Conservation (phyloP, 2,113 vertebrate genomes). For the Butorides virescens region DNA sequence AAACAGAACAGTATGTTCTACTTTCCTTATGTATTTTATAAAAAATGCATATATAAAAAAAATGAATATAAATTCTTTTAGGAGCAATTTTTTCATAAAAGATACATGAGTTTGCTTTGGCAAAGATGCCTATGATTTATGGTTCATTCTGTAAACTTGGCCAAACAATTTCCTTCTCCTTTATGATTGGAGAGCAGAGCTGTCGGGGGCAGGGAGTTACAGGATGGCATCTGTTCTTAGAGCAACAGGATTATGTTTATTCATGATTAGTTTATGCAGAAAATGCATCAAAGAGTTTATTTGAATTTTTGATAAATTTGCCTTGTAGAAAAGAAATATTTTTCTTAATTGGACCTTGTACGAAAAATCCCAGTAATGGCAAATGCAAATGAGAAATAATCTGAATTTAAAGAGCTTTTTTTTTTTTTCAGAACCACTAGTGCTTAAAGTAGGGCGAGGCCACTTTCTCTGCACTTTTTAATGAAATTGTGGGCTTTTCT, state of each 20-base stretch:
- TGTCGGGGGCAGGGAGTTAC: slow-evolving; percentile 40
- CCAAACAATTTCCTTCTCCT: slow-evolving; percentile 63
- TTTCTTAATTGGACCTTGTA: slow-evolving; percentile 66
- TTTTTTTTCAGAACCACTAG: background rate
- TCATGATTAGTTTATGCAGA: slow-evolving; percentile 66
- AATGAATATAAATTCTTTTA: slow-evolving; percentile 66
- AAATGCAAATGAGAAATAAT: slow-evolving; percentile 62
- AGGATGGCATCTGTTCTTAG: slow-evolving; percentile 61
- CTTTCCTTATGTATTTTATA: slow-evolving; percentile 52
- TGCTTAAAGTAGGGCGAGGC: background rate
- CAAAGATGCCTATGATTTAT: slow-evolving; percentile 68
- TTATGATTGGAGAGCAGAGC: slow-evolving; percentile 52
- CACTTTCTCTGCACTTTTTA: background rate
- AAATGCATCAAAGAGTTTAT: slow-evolving; percentile 64
- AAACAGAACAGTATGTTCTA: slow-evolving; percentile 59
- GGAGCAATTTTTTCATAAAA: slow-evolving; percentile 74
- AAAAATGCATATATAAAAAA: slow-evolving; percentile 61
- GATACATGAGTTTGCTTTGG: slow-evolving; percentile 69
- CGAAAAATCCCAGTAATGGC: slow-evolving; percentile 29
- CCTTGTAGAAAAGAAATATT: slow-evolving; percentile 59
- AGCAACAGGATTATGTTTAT: slow-evolving; percentile 68
- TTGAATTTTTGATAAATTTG: slow-evolving; percentile 70
- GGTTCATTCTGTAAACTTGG: slow-evolving; percentile 66
- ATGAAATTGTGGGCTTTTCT: background rate
- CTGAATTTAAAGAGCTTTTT: slow-evolving; percentile 24